Conservation (phyloP, 2,888 invertebrate species). For the Dynastes hyllus region DNA sequence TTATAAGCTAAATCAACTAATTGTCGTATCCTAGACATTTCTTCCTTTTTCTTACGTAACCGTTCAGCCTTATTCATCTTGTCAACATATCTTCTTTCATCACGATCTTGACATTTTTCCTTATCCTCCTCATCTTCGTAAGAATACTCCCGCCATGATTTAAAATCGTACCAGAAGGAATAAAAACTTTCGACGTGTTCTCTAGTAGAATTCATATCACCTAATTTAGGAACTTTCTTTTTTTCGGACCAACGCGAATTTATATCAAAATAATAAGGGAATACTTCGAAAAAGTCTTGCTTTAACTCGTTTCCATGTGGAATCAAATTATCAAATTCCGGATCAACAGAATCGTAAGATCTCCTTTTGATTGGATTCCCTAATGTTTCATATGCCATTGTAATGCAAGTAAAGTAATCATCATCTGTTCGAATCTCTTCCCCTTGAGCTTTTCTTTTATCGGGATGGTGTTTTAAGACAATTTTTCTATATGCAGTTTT, state of each 20-base stretch:
- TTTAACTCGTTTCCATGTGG: constrained; percentile 86
- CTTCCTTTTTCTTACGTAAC: constrained; percentile 96
- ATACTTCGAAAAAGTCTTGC: constrained; percentile 84
- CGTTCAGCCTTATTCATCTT: constrained; percentile 97
- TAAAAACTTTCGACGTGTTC: constrained; percentile 96
- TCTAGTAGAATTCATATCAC: constrained; percentile 82
- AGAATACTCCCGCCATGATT: constrained; percentile 99
- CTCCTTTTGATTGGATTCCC: constrained; percentile 87
- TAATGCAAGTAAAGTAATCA: constrained; percentile 99
- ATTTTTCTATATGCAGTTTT: constrained; percentile 93
- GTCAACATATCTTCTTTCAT: constrained; percentile 95
- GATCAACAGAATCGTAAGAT: constrained; percentile 98
- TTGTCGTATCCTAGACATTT: constrained; percentile 91
- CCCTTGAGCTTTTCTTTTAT: constrained; percentile 94
- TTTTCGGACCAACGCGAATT: constrained; percentile 95
- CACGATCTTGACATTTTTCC: constrained; percentile 96
- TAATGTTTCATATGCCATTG: constrained; percentile 94
- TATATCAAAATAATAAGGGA: constrained; percentile 80
- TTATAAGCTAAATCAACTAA: constrained; percentile 96
- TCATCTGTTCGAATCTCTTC: constrained; percentile 92
- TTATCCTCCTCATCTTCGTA: constrained; percentile 99
- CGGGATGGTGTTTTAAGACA: constrained; percentile 97
- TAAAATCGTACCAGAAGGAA: constrained; percentile 98
- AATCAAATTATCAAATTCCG: constrained; percentile 90
- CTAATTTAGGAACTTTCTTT: constrained; percentile 87